phyloP scores from a whole-genome alignment of 2,113 vertebrate species.

The Pungitius pungitius region DNA sequence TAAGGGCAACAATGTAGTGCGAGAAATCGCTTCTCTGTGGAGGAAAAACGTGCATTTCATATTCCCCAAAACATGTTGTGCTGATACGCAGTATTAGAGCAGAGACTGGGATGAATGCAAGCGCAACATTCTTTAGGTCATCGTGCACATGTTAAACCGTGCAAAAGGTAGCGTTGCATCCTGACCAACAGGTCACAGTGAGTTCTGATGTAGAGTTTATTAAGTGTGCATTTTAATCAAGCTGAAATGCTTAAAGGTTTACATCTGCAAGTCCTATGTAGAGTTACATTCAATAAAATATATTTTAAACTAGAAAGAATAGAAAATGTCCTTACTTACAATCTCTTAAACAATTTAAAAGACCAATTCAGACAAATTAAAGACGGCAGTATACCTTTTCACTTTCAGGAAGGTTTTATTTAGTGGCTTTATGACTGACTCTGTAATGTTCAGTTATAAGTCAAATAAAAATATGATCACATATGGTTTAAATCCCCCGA shows the following conservation, averaged over 20 bases:
- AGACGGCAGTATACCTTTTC: slow-evolving; percentile 64
- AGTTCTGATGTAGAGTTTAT: background rate
- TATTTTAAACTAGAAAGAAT: background rate
- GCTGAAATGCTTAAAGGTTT: background rate
- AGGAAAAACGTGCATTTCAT: background rate
- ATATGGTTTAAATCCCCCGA: slow-evolving; percentile 22
- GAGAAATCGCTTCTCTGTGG: background rate
- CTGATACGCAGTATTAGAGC: background rate
- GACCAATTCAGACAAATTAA: slow-evolving; percentile 64
- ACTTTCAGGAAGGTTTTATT: slow-evolving; percentile 77
- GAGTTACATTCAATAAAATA: background rate
- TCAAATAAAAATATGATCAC: slow-evolving; percentile 60
- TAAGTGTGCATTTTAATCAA: background rate
- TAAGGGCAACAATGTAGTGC: background rate
- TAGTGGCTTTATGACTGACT: slow-evolving; percentile 44
- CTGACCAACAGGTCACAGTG: background rate
- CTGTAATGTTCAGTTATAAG: slow-evolving; percentile 60
- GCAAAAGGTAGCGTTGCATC: background rate
- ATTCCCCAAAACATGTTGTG: background rate
- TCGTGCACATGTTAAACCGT: background rate
- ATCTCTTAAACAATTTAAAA: slow-evolving; percentile 19
- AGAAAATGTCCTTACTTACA: background rate
- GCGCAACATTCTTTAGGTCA: background rate
- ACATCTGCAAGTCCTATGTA: background rate
- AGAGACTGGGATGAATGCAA: background rate